Evolutionary conservation across 2,888 invertebrate species (phyloP).

Genomic region (Tupiocoris notatus): DNA sequence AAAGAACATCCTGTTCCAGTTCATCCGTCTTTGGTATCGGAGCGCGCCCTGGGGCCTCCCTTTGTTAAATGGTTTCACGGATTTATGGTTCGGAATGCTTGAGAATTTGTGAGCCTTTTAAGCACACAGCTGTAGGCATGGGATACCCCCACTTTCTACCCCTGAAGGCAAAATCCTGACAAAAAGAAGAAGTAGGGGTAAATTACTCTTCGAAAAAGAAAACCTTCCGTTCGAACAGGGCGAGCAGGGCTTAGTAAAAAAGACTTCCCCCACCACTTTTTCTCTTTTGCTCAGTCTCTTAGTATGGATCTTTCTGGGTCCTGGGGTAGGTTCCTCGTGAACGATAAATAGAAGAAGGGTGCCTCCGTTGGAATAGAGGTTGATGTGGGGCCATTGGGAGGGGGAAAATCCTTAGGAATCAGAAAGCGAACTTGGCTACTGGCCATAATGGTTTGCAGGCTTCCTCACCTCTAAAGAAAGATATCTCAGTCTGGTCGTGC

Average conservation of each 20-base stretch:
- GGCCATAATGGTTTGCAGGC: conserved; percentile 42
- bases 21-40: neutral
- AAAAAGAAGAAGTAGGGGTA: conserved; percentile 4
- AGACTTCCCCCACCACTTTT: neutral
- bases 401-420: conserved; percentile 20
- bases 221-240: neutral
- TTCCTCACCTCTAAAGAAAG: conserved; percentile 35
- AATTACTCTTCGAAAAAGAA: conserved; percentile 26
- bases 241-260: neutral
- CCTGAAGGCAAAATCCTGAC: neutral
- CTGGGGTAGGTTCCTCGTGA: conserved; percentile 13
- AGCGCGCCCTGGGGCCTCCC: neutral
- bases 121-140: neutral
- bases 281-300: neutral
- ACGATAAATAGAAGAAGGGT: conserved; percentile 26
- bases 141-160: neutral
- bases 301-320: conserved; percentile 32
- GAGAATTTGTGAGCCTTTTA: neutral
- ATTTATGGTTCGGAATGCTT: neutral
- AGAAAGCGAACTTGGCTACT: conserved; percentile 38
- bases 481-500: conserved; percentile 10
- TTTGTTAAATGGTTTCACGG: neutral
- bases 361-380: neutral
- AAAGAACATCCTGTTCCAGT: neutral
- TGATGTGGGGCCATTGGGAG: neutral